Conservation (phyloP, 2,797 vertebrate genomes). For the Hippocampus kuda region DNA sequence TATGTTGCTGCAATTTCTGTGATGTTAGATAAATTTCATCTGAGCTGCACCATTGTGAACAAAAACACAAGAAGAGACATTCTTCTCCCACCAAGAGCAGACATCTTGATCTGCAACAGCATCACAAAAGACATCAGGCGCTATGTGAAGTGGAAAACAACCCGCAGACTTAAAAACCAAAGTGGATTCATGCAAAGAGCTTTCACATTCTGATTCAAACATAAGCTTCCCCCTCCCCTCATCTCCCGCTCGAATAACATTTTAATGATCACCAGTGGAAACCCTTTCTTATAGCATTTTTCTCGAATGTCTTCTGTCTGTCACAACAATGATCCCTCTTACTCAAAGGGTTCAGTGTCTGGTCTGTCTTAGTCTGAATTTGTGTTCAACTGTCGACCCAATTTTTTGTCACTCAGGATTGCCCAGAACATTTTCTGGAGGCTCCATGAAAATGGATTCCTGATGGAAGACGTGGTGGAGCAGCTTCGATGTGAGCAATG, state of each 20-base stretch:
- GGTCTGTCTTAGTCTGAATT: background rate
- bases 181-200: background rate
- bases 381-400: background rate
- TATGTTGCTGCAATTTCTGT: background rate
- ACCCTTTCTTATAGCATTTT: background rate
- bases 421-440: constrained; percentile 88
- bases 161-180: background rate
- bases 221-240: background rate
- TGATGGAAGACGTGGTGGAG: constrained; percentile 80
- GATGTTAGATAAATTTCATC: background rate
- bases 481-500: constrained; percentile 85
- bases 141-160: background rate
- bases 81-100: background rate
- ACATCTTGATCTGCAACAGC: background rate
- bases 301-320: background rate
- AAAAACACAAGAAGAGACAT: background rate
- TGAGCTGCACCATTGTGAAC: background rate
- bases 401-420: constrained; percentile 65
- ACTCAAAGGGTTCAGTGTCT: background rate
- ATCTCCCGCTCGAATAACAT: background rate
- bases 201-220: background rate
- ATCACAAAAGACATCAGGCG: background rate
- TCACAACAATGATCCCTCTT: background rate
- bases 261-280: background rate
- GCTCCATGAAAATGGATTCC: constrained; percentile 69